Base-by-base conservation (phyloP, 1,140 invertebrate genomes). In the Steinernema khuongi region DNA sequence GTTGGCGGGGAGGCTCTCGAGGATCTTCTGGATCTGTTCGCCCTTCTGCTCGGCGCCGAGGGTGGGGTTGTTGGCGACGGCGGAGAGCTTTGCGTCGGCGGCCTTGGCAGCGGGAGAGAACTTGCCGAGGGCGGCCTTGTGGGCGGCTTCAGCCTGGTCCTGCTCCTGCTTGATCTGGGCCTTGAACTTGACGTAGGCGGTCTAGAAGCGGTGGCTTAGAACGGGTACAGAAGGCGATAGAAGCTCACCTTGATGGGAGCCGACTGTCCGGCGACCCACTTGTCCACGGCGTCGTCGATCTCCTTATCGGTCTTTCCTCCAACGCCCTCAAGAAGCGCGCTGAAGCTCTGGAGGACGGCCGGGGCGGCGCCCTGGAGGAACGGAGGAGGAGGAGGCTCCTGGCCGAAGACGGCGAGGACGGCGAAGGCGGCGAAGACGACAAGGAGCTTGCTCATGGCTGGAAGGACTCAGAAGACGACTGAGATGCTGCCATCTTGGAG, bases 41-140 rank as follows among this genome's bases (percentile, higher is more conserved):
- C 74, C 75, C 70, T 81, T 81, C 43, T 81, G 77, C 36, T 74
- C 50, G 17, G 76, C 73, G 29, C 77, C 73, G 30, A 81, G 72
- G n/a, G 73, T 32, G 14, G 78, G 50, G 70, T 81, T 81, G 66
- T 74, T 77, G 68, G 80, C 75, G 43, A 81, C 77, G 60, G 77
- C 77, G 4, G 77, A 72, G 22, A 81, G 74, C 33, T 82, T 81
- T 30, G 74, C 79, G 67, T 79, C 79, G 33, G 79, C 80, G 36
- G 73, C 80, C 67, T 79, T 78, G 67, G 81, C 81, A 50, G 75
- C 81, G 33, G 81, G 74, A 14, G 72, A 75, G 74, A 82, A 83
- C 43, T 74, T 70, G 26, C 71, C 73, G 28, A 82, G 18, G 31
- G 81, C 76, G n/a, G 71, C 76, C 33, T 77, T 32, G 68, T 83